Percentiles rank a stretch among this genome's conserved stretches.
These are phyloP conservation scores for Plestiodon gilberti DNA, from an alignment of 2,113 vertebrate genomes.

Conservation along the genomic window DNA sequence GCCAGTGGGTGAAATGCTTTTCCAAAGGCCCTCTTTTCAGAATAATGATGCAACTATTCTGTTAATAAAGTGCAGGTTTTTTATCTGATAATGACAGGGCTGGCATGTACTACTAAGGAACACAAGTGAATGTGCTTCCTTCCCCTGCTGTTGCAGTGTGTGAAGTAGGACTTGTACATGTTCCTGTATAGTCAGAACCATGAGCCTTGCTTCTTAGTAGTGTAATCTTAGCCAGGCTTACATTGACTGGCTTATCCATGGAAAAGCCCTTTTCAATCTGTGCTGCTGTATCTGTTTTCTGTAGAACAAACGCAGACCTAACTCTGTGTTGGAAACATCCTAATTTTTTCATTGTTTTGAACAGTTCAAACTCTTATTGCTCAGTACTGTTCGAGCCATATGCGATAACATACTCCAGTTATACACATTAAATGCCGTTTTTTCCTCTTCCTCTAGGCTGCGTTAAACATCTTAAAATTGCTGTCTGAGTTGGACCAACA, in stretches of 20 bases:
- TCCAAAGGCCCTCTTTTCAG: background rate
- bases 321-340: background rate
- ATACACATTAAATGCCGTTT: conserved; percentile 4
- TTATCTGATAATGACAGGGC: too few relatives aligned
- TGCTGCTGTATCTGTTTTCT: background rate
- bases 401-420: background rate
- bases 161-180: background rate
- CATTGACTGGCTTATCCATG: background rate
- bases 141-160: background rate
- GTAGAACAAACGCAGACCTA: background rate
- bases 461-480: conserved; percentile 95
- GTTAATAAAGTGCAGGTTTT: background rate
- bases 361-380: background rate
- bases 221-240: background rate
- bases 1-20: background rate
- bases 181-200: background rate
- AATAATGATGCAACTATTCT: background rate
- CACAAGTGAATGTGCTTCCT: background rate
- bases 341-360: background rate
- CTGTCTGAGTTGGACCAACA: conserved; percentile 97
- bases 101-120: background rate
- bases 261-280: background rate
- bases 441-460: conserved; percentile 81
- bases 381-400: background rate
- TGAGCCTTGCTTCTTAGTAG: background rate